Evolutionary conservation across 2,888 invertebrate species (phyloP).

Genomic region (Apoda limacodes): DNA sequence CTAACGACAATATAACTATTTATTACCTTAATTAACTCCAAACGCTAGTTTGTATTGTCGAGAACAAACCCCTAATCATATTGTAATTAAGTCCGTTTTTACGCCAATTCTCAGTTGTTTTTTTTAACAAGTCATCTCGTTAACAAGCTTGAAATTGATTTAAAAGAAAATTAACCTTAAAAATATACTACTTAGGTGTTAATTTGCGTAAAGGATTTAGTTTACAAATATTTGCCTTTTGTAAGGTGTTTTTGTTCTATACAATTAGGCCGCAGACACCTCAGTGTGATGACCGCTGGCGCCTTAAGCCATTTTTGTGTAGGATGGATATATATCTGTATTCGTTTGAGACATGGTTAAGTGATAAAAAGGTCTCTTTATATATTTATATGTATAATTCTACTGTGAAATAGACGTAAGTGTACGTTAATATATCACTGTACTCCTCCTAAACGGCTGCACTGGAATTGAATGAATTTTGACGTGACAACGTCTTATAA

Average conservation of each 20-base stretch:
- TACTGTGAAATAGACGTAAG: too few relatives aligned
- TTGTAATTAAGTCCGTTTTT: constrained; percentile 63
- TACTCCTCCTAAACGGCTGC: too few relatives aligned
- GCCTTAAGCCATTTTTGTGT: constrained; percentile 37
- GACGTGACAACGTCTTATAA: too few relatives aligned
- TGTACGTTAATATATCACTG: too few relatives aligned
- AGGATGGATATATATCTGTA: too few relatives aligned
- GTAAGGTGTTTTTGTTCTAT: constrained; percentile 49
- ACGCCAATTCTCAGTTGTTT: constrained; percentile 54
- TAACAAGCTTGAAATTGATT: constrained; percentile 23
- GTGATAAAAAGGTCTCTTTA: too few relatives aligned
- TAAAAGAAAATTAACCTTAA: constrained; percentile 25
- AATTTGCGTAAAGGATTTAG: constrained; percentile 19
- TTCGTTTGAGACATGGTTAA: too few relatives aligned
- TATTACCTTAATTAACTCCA: constrained; percentile 56
- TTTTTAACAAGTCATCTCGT: constrained; percentile 25
- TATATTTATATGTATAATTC: too few relatives aligned
- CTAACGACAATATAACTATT: constrained; percentile 62
- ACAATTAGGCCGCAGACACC: constrained; percentile 65
- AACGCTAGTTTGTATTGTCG: constrained; percentile 61
- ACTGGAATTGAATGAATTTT: too few relatives aligned
- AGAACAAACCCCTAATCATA: constrained; percentile 61
- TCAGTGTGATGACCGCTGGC: constrained; percentile 53
- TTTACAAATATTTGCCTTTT: constrained; percentile 52
- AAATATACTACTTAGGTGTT: constrained; percentile 18